Percentiles rank a stretch among this genome's conserved stretches.
phyloP scores from a whole-genome alignment of 1,140 invertebrate species.

The Trichonephila clavata region DNA sequence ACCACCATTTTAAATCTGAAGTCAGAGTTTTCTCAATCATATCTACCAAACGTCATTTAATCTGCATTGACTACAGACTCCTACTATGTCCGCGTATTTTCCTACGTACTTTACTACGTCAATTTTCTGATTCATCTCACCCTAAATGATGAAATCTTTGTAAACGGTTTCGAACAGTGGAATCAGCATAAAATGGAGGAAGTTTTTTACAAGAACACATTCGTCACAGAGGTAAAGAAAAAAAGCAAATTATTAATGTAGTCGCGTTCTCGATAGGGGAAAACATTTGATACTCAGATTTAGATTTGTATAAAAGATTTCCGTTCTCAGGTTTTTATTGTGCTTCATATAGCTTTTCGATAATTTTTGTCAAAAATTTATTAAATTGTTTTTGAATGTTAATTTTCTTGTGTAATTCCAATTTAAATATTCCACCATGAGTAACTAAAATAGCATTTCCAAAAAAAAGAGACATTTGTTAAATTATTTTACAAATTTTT shows the following conservation, averaged over 20 bases:
- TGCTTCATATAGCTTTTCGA: too few species aligned
- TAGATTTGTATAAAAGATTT: too few species aligned
- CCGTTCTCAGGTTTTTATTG: too few species aligned
- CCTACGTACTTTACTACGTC: not conserved
- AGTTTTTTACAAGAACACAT: not conserved
- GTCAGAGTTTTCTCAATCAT: not conserved
- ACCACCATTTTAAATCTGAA: not conserved
- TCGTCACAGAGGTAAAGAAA: not conserved
- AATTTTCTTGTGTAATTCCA: too few species aligned
- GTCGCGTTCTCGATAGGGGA: too few species aligned
- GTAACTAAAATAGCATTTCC: too few species aligned
- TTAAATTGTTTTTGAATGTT: too few species aligned
- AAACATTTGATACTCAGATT: too few species aligned
- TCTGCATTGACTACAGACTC: not conserved
- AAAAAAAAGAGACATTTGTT: too few species aligned
- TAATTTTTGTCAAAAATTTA: too few species aligned
- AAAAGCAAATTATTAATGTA: not conserved
- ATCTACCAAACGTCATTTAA: not conserved
- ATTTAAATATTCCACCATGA: too few species aligned
- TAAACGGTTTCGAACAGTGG: not conserved
- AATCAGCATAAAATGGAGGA: slow-evolving; percentile 2
- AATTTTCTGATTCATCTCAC: slow-evolving; percentile 9
- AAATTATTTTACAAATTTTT: too few species aligned
- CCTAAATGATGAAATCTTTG: slow-evolving; percentile 10
- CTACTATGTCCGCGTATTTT: not conserved